phyloP scores from a whole-genome alignment of 1,140 invertebrate genomes.

The Drosophila melanica region DNA sequence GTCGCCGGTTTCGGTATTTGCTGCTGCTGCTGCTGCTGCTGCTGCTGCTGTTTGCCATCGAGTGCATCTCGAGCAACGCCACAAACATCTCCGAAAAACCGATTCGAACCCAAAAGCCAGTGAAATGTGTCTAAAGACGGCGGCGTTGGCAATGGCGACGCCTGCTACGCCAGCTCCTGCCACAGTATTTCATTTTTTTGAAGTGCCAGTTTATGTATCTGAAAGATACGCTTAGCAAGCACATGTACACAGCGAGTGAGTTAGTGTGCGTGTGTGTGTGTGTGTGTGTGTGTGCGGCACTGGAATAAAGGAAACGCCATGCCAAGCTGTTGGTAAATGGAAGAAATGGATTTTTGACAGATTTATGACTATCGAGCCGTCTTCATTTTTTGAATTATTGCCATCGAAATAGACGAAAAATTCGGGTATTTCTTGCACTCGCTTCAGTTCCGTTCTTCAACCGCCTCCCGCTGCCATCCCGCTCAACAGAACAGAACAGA shows the following conservation, averaged over 20 bases:
- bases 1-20: slow-evolving; percentile 21
- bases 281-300: slow-evolving; percentile 5
- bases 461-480: slow-evolving; percentile 29
- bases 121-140: slow-evolving; percentile 64
- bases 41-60: slow-evolving; percentile 23
- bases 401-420: slow-evolving; percentile 84
- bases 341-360: slow-evolving; percentile 84
- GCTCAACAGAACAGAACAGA: too few relatives aligned
- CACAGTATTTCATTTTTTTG: slow-evolving; percentile 70
- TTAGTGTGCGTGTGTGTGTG: too few relatives aligned
- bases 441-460: slow-evolving; percentile 29
- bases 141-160: slow-evolving; percentile 51
- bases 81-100: slow-evolving; percentile 4
- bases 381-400: slow-evolving; percentile 84
- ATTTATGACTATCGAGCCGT: slow-evolving; percentile 84
- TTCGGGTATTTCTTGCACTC: slow-evolving; percentile 57
- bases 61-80: slow-evolving; percentile 61
- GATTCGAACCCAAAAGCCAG: slow-evolving; percentile 54
- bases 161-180: slow-evolving; percentile 38
- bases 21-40: background rate
- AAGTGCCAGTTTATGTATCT: slow-evolving; percentile 81
- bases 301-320: slow-evolving; percentile 70
- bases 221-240: slow-evolving; percentile 79
- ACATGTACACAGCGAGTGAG: slow-evolving; percentile 40
- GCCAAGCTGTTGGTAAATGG: slow-evolving; percentile 75